Percentiles rank a stretch among this genome's conserved stretches.
phyloP scores from a whole-genome alignment of 1,140 invertebrate genomes.

The Carposina sasakii region DNA sequence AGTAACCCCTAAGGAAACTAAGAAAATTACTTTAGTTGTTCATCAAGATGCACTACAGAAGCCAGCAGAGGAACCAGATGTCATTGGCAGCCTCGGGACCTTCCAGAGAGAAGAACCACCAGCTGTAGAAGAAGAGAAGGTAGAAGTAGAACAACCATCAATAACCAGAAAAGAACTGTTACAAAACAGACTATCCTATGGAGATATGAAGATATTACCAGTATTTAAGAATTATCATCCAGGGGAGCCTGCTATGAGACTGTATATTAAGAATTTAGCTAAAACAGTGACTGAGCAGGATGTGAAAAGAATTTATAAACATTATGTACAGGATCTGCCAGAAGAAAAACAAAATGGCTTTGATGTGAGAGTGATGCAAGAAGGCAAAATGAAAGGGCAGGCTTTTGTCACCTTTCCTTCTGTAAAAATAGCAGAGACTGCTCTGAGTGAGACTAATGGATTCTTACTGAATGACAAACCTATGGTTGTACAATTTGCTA shows the following conservation, averaged over 20 bases:
- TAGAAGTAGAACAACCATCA: constrained; percentile 60
- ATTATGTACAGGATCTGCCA: constrained; percentile 72
- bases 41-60: constrained; percentile 55
- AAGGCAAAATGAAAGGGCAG: constrained; percentile 97
- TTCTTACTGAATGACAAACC: constrained; percentile 90
- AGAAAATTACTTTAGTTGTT: constrained; percentile 79
- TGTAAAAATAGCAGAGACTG: constrained; percentile 80
- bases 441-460: constrained; percentile 91
- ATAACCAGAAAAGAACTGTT: constrained; percentile 80
- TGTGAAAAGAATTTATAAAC: constrained; percentile 85
- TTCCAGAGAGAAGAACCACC: constrained; percentile 48
- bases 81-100: constrained; percentile 55
- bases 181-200: constrained; percentile 79
- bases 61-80: constrained; percentile 40
- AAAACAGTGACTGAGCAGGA: constrained; percentile 86
- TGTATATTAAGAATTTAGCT: constrained; percentile 95
- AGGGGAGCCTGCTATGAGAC: constrained; percentile 84
- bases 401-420: constrained; percentile 89
- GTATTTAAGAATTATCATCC: constrained; percentile 91
- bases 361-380: constrained; percentile 93
- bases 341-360: constrained; percentile 75
- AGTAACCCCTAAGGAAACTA: constrained; percentile 63
- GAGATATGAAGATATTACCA: constrained; percentile 84
- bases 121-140: constrained; percentile 26
- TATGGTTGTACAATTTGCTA: constrained; percentile 92